These are phyloP conservation scores for Pristionchus entomophagus DNA, from an alignment of 2,888 invertebrate species.

Conservation along the genomic window DNA sequence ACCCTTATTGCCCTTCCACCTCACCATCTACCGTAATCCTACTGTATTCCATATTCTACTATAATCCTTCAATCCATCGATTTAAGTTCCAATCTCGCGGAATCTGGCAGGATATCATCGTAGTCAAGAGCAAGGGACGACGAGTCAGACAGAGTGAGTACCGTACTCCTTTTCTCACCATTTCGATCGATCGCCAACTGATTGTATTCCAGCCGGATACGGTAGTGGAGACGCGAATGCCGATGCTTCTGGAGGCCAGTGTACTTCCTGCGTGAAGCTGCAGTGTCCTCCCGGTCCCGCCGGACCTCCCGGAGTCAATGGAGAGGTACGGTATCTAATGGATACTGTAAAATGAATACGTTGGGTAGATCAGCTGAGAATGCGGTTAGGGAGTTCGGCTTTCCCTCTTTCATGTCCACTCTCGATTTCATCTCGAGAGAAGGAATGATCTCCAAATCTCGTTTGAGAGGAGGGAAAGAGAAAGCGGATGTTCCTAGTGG, in stretches of 20 bases:
- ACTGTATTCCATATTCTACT: background rate
- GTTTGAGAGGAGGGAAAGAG: slow-evolving; percentile 1
- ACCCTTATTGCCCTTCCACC: background rate
- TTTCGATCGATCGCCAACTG: background rate
- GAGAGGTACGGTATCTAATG: slow-evolving; percentile 60
- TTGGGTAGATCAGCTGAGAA: slow-evolving; percentile 43
- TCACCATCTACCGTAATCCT: background rate
- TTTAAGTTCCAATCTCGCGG: slow-evolving; percentile 71
- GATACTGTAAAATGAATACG: background rate
- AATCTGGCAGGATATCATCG: slow-evolving; percentile 73
- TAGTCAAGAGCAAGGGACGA: slow-evolving; percentile 68
- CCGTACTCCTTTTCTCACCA: background rate
- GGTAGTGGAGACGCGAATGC: slow-evolving; percentile 53
- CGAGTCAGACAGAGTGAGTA: slow-evolving; percentile 63
- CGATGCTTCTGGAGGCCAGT: slow-evolving; percentile 66
- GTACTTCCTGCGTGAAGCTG: slow-evolving; percentile 73
- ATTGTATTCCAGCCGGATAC: slow-evolving; percentile 49
- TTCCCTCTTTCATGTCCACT: background rate
- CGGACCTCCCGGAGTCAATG: slow-evolving; percentile 74
- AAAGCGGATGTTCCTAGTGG: slow-evolving; percentile 11
- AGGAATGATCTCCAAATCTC: background rate
- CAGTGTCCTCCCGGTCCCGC: slow-evolving; percentile 75
- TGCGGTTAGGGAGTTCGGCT: background rate
- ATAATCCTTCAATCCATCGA: background rate
- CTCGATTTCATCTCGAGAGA: background rate